Evolutionary conservation across 2,113 vertebrate species (phyloP).

Genomic region (Pomatorhinus ruficollis): DNA sequence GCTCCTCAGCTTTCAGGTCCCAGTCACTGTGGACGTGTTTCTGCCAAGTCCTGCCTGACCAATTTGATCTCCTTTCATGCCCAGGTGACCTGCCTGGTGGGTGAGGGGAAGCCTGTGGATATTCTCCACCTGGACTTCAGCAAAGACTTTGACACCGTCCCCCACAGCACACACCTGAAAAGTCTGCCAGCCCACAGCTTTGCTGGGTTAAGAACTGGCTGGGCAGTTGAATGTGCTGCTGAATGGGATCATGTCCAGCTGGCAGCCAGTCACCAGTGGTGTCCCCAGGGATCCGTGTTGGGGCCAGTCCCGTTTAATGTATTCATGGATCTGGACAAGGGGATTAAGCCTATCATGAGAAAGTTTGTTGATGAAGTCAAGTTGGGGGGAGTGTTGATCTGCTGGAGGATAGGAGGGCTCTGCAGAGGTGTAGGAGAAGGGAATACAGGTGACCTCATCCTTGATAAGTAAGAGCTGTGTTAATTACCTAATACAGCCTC

Average conservation of each 20-base stretch:
- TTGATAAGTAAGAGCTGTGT: not conserved
- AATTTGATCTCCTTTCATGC: not conserved
- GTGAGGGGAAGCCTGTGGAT: not conserved
- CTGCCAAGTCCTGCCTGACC: not conserved
- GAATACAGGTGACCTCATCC: not conserved
- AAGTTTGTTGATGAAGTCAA: not conserved
- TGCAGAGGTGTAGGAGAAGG: not conserved
- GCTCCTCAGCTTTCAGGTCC: not conserved
- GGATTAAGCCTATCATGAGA: not conserved
- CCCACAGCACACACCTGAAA: not conserved
- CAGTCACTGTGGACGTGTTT: not conserved
- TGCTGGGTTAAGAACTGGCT: not conserved
- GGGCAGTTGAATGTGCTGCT: fast-evolving
- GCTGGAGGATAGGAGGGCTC: not conserved
- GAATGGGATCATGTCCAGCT: not conserved
- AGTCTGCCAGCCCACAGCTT: not conserved
- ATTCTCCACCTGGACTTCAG: not conserved
- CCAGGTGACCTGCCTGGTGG: not conserved
- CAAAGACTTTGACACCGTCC: not conserved
- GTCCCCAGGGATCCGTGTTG: not conserved
- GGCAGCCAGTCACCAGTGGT: not conserved
- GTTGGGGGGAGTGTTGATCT: not conserved
- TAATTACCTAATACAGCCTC: not conserved
- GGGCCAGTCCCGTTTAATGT: not conserved
- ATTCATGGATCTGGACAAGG: not conserved